phyloP scores from a whole-genome alignment of 2,797 vertebrate species.

The Arremon aurantiirostris region DNA sequence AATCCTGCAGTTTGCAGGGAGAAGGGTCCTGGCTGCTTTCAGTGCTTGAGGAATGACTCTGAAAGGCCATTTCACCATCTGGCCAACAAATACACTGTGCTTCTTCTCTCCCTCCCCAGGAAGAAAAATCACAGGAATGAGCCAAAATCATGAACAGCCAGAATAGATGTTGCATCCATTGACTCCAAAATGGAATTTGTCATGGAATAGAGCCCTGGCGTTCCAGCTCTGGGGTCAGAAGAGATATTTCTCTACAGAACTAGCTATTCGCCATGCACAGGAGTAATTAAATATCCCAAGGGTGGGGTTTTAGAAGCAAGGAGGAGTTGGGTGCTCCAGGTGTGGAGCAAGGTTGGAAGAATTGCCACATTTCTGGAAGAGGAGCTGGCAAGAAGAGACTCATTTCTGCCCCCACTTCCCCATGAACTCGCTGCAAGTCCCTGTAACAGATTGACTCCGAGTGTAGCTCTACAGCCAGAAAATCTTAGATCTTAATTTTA shows the following conservation, averaged over 20 bases:
- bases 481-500: constrained; percentile 30
- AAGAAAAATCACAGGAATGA: neutral
- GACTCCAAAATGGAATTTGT: neutral
- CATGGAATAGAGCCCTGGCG: neutral
- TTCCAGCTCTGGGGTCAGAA: neutral
- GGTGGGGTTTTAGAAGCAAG: fast-evolving
- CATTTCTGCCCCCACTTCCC: fast-evolving
- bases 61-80: neutral
- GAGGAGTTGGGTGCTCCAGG: neutral
- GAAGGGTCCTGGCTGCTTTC: neutral
- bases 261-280: fast-evolving
- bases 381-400: neutral
- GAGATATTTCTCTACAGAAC: neutral
- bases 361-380: neutral
- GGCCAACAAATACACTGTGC: fast-evolving
- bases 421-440: neutral
- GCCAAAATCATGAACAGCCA: fast-evolving
- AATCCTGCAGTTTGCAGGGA: neutral
- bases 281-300: neutral
- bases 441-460: neutral
- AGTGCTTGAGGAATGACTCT: neutral
- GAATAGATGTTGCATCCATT: neutral
- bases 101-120: neutral
- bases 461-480: neutral
- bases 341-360: fast-evolving